phyloP scores from a whole-genome alignment of 1,140 invertebrate genomes.

The Anadara kagoshimensis region DNA sequence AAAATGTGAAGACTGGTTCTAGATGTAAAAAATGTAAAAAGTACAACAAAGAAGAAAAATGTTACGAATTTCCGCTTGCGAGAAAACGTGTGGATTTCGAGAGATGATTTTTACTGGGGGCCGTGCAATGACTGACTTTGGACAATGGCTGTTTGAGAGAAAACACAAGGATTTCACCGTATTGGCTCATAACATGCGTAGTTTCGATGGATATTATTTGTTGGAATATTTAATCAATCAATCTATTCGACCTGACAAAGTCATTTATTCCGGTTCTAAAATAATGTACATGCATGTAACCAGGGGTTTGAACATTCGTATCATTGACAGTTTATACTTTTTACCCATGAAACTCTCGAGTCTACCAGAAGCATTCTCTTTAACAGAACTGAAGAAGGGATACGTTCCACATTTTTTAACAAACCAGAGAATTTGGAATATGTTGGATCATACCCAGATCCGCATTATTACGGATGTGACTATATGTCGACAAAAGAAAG shows the following conservation, averaged over 20 bases:
- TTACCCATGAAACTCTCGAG: conserved; percentile 23
- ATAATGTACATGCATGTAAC: conserved; percentile 13
- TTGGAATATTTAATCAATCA: conserved; percentile 27
- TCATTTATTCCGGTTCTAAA: conserved; percentile 22
- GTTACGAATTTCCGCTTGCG: conserved; percentile 1
- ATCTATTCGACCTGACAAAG: conserved; percentile 25
- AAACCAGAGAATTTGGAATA: conserved; percentile 34
- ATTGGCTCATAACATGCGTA: conserved; percentile 32
- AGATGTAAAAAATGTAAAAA: neutral
- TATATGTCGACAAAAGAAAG: conserved; percentile 23
- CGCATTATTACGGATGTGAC: conserved; percentile 25
- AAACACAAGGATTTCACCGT: conserved; percentile 25
- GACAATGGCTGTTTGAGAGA: conserved; percentile 20
- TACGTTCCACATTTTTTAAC: conserved; percentile 44
- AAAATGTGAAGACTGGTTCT: conserved; percentile 5
- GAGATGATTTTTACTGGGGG: conserved; percentile 23
- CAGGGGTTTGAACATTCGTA: conserved; percentile 2
- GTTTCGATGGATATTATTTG: conserved; percentile 34
- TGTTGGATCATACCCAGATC: conserved; percentile 11
- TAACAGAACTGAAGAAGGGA: conserved; percentile 33
- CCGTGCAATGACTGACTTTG: conserved; percentile 15
- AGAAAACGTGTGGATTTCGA: conserved; percentile 17
- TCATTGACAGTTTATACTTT: conserved; percentile 33
- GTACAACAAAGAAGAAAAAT: conserved; percentile 1
- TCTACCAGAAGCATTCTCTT: conserved; percentile 33